phyloP scores from a whole-genome alignment of 2,797 vertebrate genomes.

The Chelidonichthys spinosus region DNA sequence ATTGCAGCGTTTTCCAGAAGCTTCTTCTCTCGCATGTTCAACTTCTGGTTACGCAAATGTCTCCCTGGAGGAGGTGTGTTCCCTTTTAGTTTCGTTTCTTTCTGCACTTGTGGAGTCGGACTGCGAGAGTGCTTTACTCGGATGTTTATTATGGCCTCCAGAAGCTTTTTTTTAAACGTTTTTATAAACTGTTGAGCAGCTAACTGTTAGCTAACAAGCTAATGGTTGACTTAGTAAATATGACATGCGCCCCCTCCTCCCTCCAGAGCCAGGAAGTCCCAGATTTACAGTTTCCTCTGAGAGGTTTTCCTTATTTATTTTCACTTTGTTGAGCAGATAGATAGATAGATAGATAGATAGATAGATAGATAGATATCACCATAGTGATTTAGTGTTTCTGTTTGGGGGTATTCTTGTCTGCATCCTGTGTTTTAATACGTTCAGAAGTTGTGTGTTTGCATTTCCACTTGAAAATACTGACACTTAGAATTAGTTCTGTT shows the following conservation, averaged over 20 bases:
- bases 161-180: neutral
- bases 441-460: neutral
- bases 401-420: neutral
- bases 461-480: neutral
- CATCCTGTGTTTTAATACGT: neutral
- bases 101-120: too few relatives aligned
- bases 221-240: neutral
- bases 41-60: slow-evolving; percentile 17
- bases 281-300: neutral
- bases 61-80: slow-evolving; percentile 1
- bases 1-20: slow-evolving; percentile 60
- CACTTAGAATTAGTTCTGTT: neutral
- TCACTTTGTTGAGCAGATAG: neutral
- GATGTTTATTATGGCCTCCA: neutral
- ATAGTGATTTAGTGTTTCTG: neutral
- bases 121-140: neutral
- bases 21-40: slow-evolving; percentile 59
- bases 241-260: too few relatives aligned
- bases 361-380: too few relatives aligned
- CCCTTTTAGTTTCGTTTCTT: slow-evolving; percentile 3
- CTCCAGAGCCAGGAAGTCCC: neutral
- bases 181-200: neutral
- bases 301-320: neutral
- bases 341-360: too few relatives aligned
- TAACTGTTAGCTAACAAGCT: neutral